Evolutionary conservation across 1,140 invertebrate genomes (phyloP), one percentile per base, ranked within the genome.

Genomic region (Zaprionus taronus): DNA sequence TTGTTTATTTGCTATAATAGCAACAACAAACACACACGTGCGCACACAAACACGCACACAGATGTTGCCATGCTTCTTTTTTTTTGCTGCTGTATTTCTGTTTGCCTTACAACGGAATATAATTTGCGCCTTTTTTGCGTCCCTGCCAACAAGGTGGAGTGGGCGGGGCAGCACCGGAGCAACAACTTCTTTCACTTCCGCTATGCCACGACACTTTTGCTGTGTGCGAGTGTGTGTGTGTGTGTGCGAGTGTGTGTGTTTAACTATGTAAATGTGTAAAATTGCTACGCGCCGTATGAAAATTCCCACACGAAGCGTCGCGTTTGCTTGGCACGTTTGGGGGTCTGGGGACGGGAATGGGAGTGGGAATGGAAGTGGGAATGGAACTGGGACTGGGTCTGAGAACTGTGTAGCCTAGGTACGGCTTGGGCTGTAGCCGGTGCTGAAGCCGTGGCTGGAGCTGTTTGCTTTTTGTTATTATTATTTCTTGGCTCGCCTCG

Each of bases 221-320:
- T 79, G 38, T 61, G 20, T 14, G 15, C 31, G 31, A 38, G 28
- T 11, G 15, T 47, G 71, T 31, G 24, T 47, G 71, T 31, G 24
- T 34, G 34, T 26, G 7, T 72, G 20, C 12, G 57, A 17, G 17
- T 57, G 77, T 81, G 79, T 90, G 82, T 90, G 77, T 75, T 90
- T 91, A 80, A 79, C 85, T 90, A 90, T 90, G 85, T 90, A 90
- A 90, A 90, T 90, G 85, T 90, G 86, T 90, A 82, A 90, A 90
- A 90, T 90, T 90, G 85, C 86, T 90, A 85, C 81, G 85, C 77
- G 81, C 73, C 81, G 77, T 72, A 91, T 77, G 79, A 91, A 90
- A 89, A 90, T 85, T 90, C 85, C 86, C 85, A 86, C 77, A 90
- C 77, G 81, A 71, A 80, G 67, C 72, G 77, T 66, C 81, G 72